These are phyloP conservation scores for Aspidoscelis tigris DNA, from an alignment of 2,113 vertebrate species.

Conservation along the genomic window DNA sequence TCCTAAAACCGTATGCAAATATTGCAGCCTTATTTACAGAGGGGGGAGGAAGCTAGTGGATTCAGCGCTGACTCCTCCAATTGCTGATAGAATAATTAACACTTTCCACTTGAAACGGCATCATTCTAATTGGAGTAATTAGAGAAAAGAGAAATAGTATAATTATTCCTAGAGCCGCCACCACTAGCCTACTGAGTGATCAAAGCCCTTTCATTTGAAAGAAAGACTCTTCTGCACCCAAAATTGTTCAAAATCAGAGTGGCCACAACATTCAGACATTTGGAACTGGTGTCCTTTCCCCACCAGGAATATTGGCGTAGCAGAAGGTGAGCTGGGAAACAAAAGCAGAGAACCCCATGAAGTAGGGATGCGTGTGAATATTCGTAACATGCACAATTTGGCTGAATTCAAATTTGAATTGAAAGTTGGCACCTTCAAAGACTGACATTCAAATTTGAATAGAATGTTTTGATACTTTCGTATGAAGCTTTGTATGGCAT, in stretches of 20 bases:
- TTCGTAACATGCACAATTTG: too few relatives aligned
- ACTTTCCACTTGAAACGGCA: conserved; percentile 79
- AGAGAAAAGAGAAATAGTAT: conserved; percentile 78
- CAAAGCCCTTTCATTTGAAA: conserved; percentile 72
- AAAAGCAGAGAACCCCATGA: too few relatives aligned
- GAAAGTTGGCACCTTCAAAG: too few relatives aligned
- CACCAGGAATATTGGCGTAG: background rate
- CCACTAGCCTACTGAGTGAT: conserved; percentile 71
- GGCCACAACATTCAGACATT: background rate
- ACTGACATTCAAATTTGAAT: too few relatives aligned
- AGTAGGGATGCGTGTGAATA: too few relatives aligned
- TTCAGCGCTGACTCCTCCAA: conserved; percentile 80
- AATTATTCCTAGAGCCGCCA: conserved; percentile 77
- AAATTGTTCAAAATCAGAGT: background rate
- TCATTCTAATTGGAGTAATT: conserved; percentile 81
- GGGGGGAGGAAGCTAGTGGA: conserved; percentile 75
- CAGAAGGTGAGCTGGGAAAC: background rate
- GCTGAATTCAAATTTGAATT: too few relatives aligned
- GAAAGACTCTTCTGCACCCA: conserved; percentile 64
- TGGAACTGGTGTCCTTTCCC: background rate
- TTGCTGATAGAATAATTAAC: conserved; percentile 85
- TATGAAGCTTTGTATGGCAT: too few relatives aligned
- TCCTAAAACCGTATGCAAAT: background rate
- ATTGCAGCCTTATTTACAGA: conserved; percentile 65
- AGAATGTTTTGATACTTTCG: too few relatives aligned